Base-by-base conservation (phyloP, 2,888 invertebrate species). In the Himalopsyche japonica region DNA sequence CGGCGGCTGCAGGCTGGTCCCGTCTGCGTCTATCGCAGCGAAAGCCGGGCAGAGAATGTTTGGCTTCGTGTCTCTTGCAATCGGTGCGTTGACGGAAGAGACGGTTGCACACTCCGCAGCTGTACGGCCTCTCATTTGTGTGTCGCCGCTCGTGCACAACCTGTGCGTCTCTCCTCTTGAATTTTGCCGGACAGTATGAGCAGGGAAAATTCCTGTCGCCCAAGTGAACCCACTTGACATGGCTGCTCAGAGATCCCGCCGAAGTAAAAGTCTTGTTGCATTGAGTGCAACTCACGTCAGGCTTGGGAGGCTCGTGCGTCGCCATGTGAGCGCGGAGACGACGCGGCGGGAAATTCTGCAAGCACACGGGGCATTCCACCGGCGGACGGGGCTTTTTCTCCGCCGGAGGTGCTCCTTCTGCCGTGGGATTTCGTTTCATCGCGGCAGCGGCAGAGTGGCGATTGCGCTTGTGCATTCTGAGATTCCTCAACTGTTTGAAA, bases 81-180 rank as follows among this genome's bases (percentile, higher is more conserved):
- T 82, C 85, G 7, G 85, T 83, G 70, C 81, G 83, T 47, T 83
- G 83, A 7, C 83, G 77, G 79, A 85, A 85, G 37, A 43, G 80
- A 12, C 83, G 80, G 47, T 79, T 34, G 76, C 85, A 85, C 8
- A 83, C 79, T 5, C 47, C 48, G 57, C 85, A 85, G 27, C 83
- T 92, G 90, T 81, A 82, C 5, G 81, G 82, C 15, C 80, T 37
- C 80, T 82, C 85, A 34, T 81, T 82, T 7, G 82, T 83, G 79
- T 82, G 82, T 0, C 82, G 82, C 7, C 82, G 70, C 79, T 83
- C 81, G 30, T 85, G 85, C 64, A 85, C 81, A 12, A 85, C 76
- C 78, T 81, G 83, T 10, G 80, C 83, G 20, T 81, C 81, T 24
- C 82, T 82, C 24, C 85, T 30, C 80, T 81, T 81, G 57, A 85